Base-by-base conservation (phyloP, 1,140 invertebrate genomes). In the Conopomorpha cramerella region DNA sequence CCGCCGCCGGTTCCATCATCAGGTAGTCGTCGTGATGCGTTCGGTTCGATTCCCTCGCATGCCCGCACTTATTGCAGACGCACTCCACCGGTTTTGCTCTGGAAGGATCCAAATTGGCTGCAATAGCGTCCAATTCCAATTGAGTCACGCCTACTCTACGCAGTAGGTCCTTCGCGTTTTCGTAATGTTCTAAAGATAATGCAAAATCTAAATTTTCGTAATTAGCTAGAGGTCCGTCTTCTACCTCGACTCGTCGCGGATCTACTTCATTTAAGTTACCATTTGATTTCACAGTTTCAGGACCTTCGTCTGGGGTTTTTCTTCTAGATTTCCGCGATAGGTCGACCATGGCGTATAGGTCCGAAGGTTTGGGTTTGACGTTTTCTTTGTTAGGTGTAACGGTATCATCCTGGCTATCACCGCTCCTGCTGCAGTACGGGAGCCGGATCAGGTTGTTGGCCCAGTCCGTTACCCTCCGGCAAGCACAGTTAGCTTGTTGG, bases 291-390 rank as follows among this genome's bases (percentile, higher is more conserved):
- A 31, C 27, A 6, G 34, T 16, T n/a, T 41, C 10, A 10, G 10
- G 41, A 12, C 48, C 42, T 0, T 38, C 28, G n/a, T n/a, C n/a
- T 11, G 42, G 43, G 3, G 43, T 28, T 59, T 62, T 64, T 43
- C 67, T 62, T 41, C 81, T 82, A 2, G 82, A 82, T 46, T 85
- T 84, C 41, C 84, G 85, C 8, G 80, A 78, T 19, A 85, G 77
- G 55, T 86, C 86, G n/a, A 87, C 81, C 3, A 84, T 86, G 2
- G 87, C 86, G 49, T 89, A 91, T n/a, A 90, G 79, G 1, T 83
- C 81, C 7, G 45, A 54, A 11, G 49, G 46, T 18, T 65, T 57
- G 64, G 38, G 82, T 76, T 40, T 73, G 2, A 57, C 32, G 27
- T 67, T 64, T 47, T 68, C 67, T 74, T 45, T 82, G 63, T 57